Evolutionary conservation across 2,113 vertebrate species (phyloP).

Genomic region (Etia nguti): DNA sequence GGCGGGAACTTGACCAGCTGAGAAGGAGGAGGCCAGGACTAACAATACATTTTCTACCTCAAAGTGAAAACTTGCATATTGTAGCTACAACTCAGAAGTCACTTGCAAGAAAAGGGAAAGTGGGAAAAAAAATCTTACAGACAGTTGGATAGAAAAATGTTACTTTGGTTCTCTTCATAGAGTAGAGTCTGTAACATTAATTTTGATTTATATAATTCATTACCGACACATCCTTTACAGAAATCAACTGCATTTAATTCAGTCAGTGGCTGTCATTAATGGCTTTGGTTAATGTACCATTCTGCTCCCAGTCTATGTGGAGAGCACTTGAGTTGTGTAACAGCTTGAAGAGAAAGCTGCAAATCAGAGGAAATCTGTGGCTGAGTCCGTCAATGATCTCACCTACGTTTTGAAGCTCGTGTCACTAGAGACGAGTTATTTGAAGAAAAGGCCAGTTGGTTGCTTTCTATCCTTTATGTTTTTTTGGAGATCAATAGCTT

Average conservation of each 20-base stretch:
- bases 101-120: not conserved
- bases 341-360: not conserved
- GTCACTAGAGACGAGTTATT: not conserved
- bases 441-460: constrained; percentile 2
- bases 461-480: not conserved
- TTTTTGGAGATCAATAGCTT: constrained; percentile 23
- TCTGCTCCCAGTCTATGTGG: not conserved
- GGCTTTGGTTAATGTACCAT: constrained; percentile 4
- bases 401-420: not conserved
- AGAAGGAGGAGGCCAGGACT: constrained; percentile 39
- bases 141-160: not conserved
- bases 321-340: not conserved
- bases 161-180: not conserved
- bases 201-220: not conserved
- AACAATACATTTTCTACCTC: constrained; percentile 42
- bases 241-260: not conserved
- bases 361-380: not conserved
- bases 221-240: not conserved
- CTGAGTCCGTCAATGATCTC: not conserved
- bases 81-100: constrained; percentile 4
- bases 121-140: not conserved
- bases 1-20: constrained; percentile 44
- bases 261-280: not conserved
- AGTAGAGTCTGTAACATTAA: not conserved
- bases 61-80: constrained; percentile 40